These are phyloP conservation scores for Drosophila pseudotakahashii DNA, from an alignment of 2,888 invertebrate species.

Conservation along the genomic window DNA sequence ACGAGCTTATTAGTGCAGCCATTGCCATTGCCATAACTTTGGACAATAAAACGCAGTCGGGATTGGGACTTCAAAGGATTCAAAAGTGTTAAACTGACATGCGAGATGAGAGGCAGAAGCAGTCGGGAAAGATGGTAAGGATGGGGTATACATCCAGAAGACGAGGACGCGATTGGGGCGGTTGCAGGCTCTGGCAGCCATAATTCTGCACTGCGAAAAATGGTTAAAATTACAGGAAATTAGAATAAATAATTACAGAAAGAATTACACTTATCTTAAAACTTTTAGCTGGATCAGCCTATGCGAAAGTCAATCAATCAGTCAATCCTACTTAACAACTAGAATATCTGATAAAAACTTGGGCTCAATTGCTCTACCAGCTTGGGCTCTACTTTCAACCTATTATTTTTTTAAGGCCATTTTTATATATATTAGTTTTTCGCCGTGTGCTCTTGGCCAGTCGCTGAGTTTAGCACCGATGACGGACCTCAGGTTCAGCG, in stretches of 20 bases:
- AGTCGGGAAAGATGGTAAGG: conserved; percentile 7
- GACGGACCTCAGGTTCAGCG: conserved; percentile 31
- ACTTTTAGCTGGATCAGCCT: too few species aligned
- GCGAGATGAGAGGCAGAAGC: conserved; percentile 56
- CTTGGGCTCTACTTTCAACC: too few species aligned
- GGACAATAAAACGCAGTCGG: conserved; percentile 68
- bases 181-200: conserved; percentile 8
- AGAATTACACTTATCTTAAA: too few species aligned
- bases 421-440: neutral
- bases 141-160: neutral
- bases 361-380: too few species aligned
- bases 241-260: too few species aligned
- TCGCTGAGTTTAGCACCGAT: conserved; percentile 23
- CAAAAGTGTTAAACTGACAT: conserved; percentile 78
- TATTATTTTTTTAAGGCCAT: too few species aligned
- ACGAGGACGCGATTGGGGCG: conserved; percentile 10
- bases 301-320: too few species aligned
- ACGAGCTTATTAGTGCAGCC: conserved; percentile 76
- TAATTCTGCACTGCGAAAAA: conserved; percentile 24
- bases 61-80: conserved; percentile 60
- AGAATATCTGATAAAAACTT: too few species aligned
- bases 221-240: neutral
- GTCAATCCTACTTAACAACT: too few species aligned
- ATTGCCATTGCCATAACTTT: conserved; percentile 70
- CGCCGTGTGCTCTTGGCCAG: conserved; percentile 6